A percentile compares a stretch with the other conserved stretches of the same genome.
Conservation (phyloP, 2,797 vertebrate genomes). For the Artibeus lituratus region DNA sequence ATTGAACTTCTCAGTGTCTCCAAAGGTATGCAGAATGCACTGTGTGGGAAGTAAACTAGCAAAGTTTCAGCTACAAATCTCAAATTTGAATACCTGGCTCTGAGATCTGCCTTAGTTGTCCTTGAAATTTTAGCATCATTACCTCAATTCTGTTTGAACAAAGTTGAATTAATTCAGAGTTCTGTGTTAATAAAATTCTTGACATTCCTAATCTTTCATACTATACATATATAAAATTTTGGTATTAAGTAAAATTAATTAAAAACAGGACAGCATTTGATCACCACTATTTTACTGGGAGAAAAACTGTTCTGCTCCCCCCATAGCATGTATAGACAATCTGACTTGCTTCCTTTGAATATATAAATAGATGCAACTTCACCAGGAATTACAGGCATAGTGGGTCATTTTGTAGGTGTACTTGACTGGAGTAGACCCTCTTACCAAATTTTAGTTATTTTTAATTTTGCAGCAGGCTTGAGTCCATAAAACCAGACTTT, state of each 20-base stretch:
- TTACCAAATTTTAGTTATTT: constrained; percentile 45
- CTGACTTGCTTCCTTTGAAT: constrained; percentile 24
- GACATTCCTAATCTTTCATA: not conserved
- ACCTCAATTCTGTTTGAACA: not conserved
- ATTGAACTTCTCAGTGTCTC: not conserved
- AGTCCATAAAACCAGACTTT: constrained; percentile 29
- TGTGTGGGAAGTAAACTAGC: not conserved
- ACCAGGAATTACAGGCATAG: not conserved
- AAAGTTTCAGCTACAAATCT: not conserved
- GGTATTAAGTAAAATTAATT: not conserved
- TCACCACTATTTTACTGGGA: not conserved
- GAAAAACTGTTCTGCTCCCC: not conserved
- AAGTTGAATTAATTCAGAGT: not conserved
- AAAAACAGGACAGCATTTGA: not conserved
- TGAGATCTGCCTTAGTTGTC: not conserved
- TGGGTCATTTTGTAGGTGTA: not conserved
- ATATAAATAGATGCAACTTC: not conserved
- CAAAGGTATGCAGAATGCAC: not conserved
- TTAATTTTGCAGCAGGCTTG: constrained; percentile 15
- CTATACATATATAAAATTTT: not conserved
- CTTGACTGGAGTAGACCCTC: not conserved
- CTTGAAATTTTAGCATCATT: constrained; percentile 6
- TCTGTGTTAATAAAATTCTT: not conserved
- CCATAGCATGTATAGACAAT: not conserved
- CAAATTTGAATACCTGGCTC: not conserved